Base-by-base conservation (phyloP, 2,888 invertebrate genomes). In the Baccha elongata region DNA sequence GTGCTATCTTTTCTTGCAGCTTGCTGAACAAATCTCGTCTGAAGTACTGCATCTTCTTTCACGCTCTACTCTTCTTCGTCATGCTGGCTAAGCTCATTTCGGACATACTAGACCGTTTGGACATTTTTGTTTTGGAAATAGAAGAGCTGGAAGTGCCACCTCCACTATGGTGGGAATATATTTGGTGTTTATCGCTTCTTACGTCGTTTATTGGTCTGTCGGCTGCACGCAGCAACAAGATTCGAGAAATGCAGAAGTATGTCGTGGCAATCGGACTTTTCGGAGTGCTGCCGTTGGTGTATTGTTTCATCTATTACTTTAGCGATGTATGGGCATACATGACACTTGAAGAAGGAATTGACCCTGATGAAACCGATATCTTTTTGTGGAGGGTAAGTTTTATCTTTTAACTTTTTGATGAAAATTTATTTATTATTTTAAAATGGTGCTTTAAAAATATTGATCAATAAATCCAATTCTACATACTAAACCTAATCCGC, bases 21-120 rank as follows among this genome's bases (percentile, higher is more conserved):
- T 97, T 97, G 88, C 93, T 96, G 89, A 98, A 98, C 92, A 99
- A 99, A 92, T 96, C 96, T 85, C 94, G 99, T 88, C 93, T 99
- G 91, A 97, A 97, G 92, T 96, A 96, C 90, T 97, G 98, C 91
- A 96, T 98, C 91, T 96, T 97, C 92, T 95, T 97, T 91, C 99
- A 99, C 91, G 95, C 97, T 88, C 91, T 97, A 84, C 92, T 99
- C 87, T 97, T 97, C 91, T 94, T 98, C 89, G 93, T 95, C 86
- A 97, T 99, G 97, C 91, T 97, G 89, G 94, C 96, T 60, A 98
- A 98, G 91, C 92, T 99, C 85, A 95, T 96, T 7, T 96, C 97
- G 15, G 97, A 97, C 90, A 95, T 98, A 88, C 93, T 98, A 87
- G 98, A 98, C 91, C 95, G 95, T 89, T 93, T 98, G 87, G 98